Base-by-base conservation (phyloP, 2,113 vertebrate species). In the Pelodiscus sinensis region DNA sequence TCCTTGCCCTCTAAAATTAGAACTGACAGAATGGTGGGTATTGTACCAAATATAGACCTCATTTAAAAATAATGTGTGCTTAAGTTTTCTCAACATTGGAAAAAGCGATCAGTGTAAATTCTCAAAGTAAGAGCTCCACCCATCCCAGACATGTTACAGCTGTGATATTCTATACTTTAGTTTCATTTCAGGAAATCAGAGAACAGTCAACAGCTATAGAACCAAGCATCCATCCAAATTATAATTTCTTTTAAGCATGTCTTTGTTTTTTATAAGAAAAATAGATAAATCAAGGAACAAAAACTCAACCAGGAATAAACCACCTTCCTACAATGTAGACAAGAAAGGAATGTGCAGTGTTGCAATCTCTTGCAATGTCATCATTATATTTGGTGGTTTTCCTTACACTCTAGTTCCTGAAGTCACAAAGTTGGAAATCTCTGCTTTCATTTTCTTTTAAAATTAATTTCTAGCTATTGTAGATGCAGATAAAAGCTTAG, bases 61-160 rank as follows among this genome's bases (percentile, higher is more conserved):
- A 97, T 97, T 96, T 97, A 94, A 96, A 96, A 97, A 94, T 94
- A 93, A 96, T 92, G 95, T 94, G 92, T 87, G 97, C 90, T 89
- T 84, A 87, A 62, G 93, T 93, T 89, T 94, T 96, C 90, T 88
- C 80, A 92, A 95, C 84, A 57, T 87, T 91, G 60, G 92, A 93
- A 94, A 96, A 96, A 88, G 88, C 90, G 95, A 93, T 94, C 91
- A 89, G 79, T 93, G 94, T 92, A 90, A 95, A 95, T 94, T 95
- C 81, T 81, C 51, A 58, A 88, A 68, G 4, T 68, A 68, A 73
- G 96, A 91, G 60, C 65, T 96, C 58, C 78, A 91, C 55, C 73
- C 82, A 44, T 84, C 85, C 93, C 86, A 94, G 93, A 92, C 84
- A 85, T 27, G 65, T 29, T 91, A 54, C 86, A 65, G 24, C 62